phyloP scores from a whole-genome alignment of 2,888 invertebrate species.

The Lymantria dispar region DNA sequence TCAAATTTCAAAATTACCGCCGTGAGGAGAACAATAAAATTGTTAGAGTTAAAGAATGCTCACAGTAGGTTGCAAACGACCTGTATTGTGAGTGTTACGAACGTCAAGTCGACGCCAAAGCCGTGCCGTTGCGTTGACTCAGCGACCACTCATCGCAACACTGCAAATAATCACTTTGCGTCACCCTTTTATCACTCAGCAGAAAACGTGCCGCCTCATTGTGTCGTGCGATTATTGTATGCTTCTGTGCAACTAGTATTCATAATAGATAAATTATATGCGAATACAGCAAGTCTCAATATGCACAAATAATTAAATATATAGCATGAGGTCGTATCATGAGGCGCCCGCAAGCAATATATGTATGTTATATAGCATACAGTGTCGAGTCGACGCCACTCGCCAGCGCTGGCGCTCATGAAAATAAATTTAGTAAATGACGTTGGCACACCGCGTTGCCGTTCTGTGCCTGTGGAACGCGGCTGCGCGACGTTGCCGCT shows the following conservation, averaged over 20 bases:
- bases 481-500: conserved; percentile 77
- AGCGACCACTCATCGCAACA: conserved; percentile 77
- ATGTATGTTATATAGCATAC: conserved; percentile 45
- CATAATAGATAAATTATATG: conserved; percentile 50
- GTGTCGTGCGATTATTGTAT: conserved; percentile 49
- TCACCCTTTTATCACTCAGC: conserved; percentile 73
- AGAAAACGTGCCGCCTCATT: conserved; percentile 69
- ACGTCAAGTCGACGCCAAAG: conserved; percentile 22
- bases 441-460: conserved; percentile 77
- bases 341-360: conserved; percentile 52
- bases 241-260: conserved; percentile 38
- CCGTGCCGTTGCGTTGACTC: conserved; percentile 64
- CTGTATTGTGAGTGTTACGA: conserved; percentile 16
- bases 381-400: conserved; percentile 64
- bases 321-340: conserved; percentile 61
- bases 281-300: conserved; percentile 50
- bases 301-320: conserved; percentile 63
- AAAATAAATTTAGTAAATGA: conserved; percentile 83
- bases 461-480: conserved; percentile 73
- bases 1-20: no score
- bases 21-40: background rate
- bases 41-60: conserved; percentile 22
- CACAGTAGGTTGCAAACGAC: conserved; percentile 18
- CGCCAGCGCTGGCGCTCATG: conserved; percentile 80
- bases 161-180: conserved; percentile 81